These are phyloP conservation scores for Odontamblyopus lacepedii DNA, from an alignment of 2,797 vertebrate genomes.

Conservation along the genomic window DNA sequence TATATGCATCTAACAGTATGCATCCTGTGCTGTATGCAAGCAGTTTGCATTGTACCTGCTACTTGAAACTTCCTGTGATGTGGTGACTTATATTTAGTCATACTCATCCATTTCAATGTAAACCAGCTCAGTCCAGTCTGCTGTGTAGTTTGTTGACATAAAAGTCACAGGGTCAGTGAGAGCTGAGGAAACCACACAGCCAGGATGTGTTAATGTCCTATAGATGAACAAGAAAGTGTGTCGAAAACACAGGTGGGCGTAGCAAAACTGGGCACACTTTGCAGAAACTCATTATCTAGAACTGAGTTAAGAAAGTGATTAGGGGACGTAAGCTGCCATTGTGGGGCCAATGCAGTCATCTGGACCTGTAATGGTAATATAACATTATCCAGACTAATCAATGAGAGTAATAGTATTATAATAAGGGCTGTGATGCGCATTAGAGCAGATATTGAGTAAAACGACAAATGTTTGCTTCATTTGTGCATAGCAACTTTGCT, in stretches of 20 bases:
- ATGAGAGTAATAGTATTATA: conserved; percentile 22
- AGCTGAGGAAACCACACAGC: not conserved
- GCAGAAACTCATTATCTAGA: conserved; percentile 26
- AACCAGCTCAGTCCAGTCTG: not conserved
- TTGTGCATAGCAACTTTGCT: conserved; percentile 10
- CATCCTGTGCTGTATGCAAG: not conserved
- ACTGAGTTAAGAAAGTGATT: conserved; percentile 29
- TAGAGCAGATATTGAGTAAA: not conserved
- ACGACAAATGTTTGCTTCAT: conserved; percentile 3
- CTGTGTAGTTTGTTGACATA: not conserved
- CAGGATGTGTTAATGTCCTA: conserved; percentile 15
- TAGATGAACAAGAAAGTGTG: not conserved
- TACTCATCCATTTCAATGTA: not conserved
- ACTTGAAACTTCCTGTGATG: not conserved
- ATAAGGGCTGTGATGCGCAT: conserved; percentile 1
- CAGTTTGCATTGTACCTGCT: not conserved
- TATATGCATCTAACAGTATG: too few species aligned
- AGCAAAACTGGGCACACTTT: not conserved
- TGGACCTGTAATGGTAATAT: conserved; percentile 22
- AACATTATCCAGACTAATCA: conserved; percentile 17
- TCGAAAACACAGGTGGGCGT: conserved; percentile 7
- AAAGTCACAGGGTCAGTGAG: not conserved
- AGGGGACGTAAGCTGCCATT: conserved; percentile 26
- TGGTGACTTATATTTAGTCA: not conserved
- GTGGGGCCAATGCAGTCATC: conserved; percentile 28